phyloP scores from a whole-genome alignment of 1,140 invertebrate genomes.

The Papilio glaucus region DNA sequence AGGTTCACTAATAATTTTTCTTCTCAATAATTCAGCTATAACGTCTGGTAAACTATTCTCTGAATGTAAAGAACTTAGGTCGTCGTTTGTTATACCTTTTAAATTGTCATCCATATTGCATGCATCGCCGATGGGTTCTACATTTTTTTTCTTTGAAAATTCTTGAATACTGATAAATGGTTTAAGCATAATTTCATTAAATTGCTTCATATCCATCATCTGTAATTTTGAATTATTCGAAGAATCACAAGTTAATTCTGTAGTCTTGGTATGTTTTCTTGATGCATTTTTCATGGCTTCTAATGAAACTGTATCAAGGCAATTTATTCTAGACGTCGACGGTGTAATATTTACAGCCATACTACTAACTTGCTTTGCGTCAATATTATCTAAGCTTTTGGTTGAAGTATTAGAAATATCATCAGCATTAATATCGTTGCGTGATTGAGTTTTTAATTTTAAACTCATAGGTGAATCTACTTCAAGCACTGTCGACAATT shows the following conservation, averaged over 20 bases:
- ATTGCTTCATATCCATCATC: slow-evolving; percentile 76
- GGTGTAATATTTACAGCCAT: slow-evolving; percentile 10
- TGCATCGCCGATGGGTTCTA: slow-evolving; percentile 61
- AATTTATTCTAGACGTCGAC: slow-evolving; percentile 21
- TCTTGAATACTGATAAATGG: slow-evolving; percentile 79
- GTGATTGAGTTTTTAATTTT: slow-evolving; percentile 62
- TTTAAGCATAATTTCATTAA: slow-evolving; percentile 77
- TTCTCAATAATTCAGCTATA: slow-evolving; percentile 75
- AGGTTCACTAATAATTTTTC: slow-evolving; percentile 75
- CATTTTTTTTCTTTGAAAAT: slow-evolving; percentile 71
- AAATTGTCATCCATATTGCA: slow-evolving; percentile 59
- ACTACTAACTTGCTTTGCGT: slow-evolving; percentile 32
- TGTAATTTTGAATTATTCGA: slow-evolving; percentile 68
- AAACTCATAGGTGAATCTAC: slow-evolving; percentile 84
- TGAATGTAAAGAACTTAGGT: slow-evolving; percentile 72
- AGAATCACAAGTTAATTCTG: slow-evolving; percentile 52
- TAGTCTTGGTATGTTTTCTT: slow-evolving; percentile 44
- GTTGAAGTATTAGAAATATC: slow-evolving; percentile 33
- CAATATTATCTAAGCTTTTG: slow-evolving; percentile 20
- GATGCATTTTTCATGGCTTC: slow-evolving; percentile 41
- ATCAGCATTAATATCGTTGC: slow-evolving; percentile 46
- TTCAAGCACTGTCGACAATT: slow-evolving; percentile 87
- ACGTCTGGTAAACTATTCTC: slow-evolving; percentile 80
- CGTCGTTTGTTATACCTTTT: slow-evolving; percentile 59
- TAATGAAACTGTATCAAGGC: slow-evolving; percentile 48